Evolutionary conservation across 2,113 vertebrate species (phyloP).

Genomic region (Corythaeola cristata): DNA sequence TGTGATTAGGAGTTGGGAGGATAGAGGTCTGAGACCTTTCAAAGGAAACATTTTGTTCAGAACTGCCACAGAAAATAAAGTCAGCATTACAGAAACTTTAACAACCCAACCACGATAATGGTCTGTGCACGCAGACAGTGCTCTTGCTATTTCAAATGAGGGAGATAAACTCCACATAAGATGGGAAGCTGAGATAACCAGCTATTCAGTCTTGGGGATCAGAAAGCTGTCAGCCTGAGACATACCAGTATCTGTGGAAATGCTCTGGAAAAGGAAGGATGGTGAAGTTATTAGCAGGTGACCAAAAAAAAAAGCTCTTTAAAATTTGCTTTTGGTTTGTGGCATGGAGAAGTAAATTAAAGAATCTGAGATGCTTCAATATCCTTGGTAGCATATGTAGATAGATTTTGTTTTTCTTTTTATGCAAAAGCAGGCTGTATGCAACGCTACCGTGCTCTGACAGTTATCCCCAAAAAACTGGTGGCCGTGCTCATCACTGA

Average conservation of each 20-base stretch:
- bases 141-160: conserved; percentile 58
- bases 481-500: neutral
- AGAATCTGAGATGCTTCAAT: neutral
- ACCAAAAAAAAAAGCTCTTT: neutral
- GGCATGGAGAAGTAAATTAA: neutral
- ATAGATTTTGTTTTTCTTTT: neutral
- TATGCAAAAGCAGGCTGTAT: neutral
- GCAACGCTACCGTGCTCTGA: neutral
- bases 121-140: neutral
- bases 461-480: neutral
- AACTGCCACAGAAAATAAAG: conserved; percentile 69
- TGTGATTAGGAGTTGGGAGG: conserved; percentile 72
- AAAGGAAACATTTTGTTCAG: conserved; percentile 71
- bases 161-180: conserved; percentile 31
- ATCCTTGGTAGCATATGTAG: neutral
- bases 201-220: conserved; percentile 39
- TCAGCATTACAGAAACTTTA: conserved; percentile 64
- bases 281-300: neutral
- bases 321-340: neutral
- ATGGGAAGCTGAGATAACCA: conserved; percentile 35
- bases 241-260: neutral
- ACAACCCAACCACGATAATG: conserved; percentile 62
- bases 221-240: conserved; percentile 38
- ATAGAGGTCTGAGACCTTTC: conserved; percentile 72
- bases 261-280: neutral